A percentile compares a stretch with the other conserved stretches of the same genome.
Conservation (phyloP, 2,797 vertebrate genomes). For the Denticeps clupeoides region DNA sequence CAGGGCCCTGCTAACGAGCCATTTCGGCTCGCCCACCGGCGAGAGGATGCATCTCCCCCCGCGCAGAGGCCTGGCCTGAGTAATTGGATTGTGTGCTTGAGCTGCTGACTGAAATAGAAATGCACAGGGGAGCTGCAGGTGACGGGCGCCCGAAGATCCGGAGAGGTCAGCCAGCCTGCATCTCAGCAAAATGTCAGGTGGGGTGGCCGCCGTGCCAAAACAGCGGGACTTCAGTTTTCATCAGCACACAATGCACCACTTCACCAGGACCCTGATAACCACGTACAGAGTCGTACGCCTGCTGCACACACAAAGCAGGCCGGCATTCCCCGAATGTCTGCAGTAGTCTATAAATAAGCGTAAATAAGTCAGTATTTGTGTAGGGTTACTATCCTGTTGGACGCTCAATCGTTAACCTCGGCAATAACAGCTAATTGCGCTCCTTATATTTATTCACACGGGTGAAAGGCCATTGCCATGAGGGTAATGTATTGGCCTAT, state of each 20-base stretch:
- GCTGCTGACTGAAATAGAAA: constrained; percentile 53
- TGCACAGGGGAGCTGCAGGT: constrained; percentile 22
- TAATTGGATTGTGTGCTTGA: constrained; percentile 51
- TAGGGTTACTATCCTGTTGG: too few species aligned
- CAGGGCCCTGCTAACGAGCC: constrained; percentile 27
- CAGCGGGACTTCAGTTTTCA: constrained; percentile 9
- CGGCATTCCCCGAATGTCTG: too few species aligned
- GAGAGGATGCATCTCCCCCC: constrained; percentile 12
- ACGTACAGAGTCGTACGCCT: too few species aligned
- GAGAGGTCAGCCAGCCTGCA: constrained; percentile 23
- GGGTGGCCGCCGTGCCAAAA: neutral
- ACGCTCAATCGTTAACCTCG: too few species aligned
- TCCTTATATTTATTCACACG: too few species aligned
- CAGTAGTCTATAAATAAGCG: too few species aligned
- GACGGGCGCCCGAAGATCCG: constrained; percentile 24
- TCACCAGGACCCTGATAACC: constrained; percentile 1
- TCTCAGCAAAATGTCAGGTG: constrained; percentile 31
- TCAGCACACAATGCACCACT: neutral
- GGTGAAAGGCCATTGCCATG: too few species aligned
- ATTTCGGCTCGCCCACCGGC: constrained; percentile 14
- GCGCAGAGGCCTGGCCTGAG: constrained; percentile 14
- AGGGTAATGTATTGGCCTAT: too few species aligned
- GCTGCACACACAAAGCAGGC: too few species aligned
- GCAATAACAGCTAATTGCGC: too few species aligned
- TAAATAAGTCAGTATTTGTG: too few species aligned